Percentiles rank a stretch among this genome's conserved stretches.
Evolutionary conservation across 1,140 invertebrate genomes (phyloP).

Genomic region (Anagrus nilaparvatae): DNA sequence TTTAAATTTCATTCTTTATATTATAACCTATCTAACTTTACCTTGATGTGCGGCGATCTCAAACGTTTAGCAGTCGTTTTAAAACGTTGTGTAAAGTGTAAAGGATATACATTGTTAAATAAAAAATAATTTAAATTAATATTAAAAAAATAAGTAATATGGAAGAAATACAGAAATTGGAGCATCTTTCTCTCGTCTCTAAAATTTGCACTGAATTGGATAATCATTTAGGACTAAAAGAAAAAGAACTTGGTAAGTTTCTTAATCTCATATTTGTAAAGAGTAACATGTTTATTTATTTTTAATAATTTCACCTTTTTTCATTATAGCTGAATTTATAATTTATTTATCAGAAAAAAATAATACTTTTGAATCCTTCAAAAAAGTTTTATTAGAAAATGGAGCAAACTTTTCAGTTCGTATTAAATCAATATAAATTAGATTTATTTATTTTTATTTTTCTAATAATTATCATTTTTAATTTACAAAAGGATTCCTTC

Average conservation of each 20-base stretch:
- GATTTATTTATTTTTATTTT: background rate
- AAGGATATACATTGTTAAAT: too few relatives aligned
- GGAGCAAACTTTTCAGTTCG: conserved; percentile 49
- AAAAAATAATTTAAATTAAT: too few relatives aligned
- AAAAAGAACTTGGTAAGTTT: conserved; percentile 90
- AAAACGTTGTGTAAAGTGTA: too few relatives aligned
- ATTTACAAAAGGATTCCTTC: conserved; percentile 64
- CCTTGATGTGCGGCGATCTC: too few relatives aligned
- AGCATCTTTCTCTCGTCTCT: conserved; percentile 91
- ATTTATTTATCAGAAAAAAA: too few relatives aligned
- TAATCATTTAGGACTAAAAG: conserved; percentile 93
- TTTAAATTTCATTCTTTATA: too few relatives aligned
- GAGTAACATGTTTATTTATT: background rate
- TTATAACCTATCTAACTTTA: too few relatives aligned
- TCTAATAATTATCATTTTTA: too few relatives aligned
- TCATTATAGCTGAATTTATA: conserved; percentile 81
- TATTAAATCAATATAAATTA: background rate
- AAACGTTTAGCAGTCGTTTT: too few relatives aligned
- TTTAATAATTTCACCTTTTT: conserved; percentile 14
- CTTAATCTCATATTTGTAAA: too few relatives aligned
- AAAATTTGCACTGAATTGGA: conserved; percentile 97
- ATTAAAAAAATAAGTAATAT: conserved; percentile 43
- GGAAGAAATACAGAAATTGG: conserved; percentile 81
- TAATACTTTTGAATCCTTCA: too few relatives aligned
- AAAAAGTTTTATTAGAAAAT: too few relatives aligned